These are phyloP conservation scores for Erynnis tages DNA, from an alignment of 2,888 invertebrate genomes.

Conservation along the genomic window DNA sequence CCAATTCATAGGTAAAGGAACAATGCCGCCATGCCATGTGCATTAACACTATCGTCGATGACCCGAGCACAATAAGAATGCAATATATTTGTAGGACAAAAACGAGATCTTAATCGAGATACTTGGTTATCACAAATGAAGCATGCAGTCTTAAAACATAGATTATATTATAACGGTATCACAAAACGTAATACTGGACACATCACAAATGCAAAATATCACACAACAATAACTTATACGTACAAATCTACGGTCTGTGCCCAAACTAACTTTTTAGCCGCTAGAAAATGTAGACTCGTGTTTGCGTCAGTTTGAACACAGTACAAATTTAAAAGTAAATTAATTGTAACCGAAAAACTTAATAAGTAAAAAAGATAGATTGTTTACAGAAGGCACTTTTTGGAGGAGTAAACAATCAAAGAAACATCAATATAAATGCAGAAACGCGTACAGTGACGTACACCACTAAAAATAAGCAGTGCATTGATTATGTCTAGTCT, in stretches of 20 bases:
- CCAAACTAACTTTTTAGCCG: too few relatives aligned
- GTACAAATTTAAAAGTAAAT: not conserved
- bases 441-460: not conserved
- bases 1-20: too few relatives aligned
- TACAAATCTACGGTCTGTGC: constrained; percentile 26
- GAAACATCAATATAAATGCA: not conserved
- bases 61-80: not conserved
- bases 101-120: constrained; percentile 49
- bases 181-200: constrained; percentile 60
- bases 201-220: constrained; percentile 53
- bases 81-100: constrained; percentile 36
- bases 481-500: not conserved
- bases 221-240: constrained; percentile 38
- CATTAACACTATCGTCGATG: too few relatives aligned
- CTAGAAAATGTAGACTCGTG: too few relatives aligned
- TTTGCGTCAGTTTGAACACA: too few relatives aligned
- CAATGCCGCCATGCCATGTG: too few relatives aligned
- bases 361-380: constrained; percentile 29
- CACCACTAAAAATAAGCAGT: constrained; percentile 10
- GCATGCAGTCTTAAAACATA: constrained; percentile 48
- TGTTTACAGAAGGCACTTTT: constrained; percentile 38
- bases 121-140: constrained; percentile 43
- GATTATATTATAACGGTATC: constrained; percentile 38
- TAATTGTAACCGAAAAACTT: constrained; percentile 19
- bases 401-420: constrained; percentile 28